phyloP scores from a whole-genome alignment of 2,113 vertebrate genomes.

The Galbula dea region DNA sequence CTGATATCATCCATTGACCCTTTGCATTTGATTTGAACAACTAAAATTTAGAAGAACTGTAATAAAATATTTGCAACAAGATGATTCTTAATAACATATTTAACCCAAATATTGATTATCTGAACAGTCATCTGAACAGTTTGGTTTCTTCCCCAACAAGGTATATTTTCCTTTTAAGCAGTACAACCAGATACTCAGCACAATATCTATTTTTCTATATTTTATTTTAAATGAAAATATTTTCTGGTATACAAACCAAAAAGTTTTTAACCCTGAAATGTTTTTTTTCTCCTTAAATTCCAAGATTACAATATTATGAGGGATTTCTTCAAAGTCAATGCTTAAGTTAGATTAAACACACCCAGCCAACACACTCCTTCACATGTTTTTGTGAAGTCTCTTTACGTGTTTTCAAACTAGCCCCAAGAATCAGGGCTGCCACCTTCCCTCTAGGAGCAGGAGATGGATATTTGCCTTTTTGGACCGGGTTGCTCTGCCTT shows the following conservation, averaged over 20 bases:
- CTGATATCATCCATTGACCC: not conserved
- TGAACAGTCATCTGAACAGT: not conserved
- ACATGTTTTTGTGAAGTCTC: too few species aligned
- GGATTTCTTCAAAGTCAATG: too few species aligned
- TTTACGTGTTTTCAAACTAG: too few species aligned
- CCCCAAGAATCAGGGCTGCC: too few species aligned
- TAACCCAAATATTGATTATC: not conserved
- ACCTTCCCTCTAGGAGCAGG: too few species aligned
- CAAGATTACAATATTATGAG: too few species aligned
- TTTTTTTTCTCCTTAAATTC: not conserved
- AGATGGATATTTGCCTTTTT: too few species aligned
- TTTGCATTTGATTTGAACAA: not conserved
- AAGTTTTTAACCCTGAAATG: not conserved
- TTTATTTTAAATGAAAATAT: not conserved
- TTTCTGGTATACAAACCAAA: not conserved
- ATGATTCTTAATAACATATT: not conserved
- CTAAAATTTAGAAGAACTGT: not conserved
- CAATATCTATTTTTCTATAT: not conserved
- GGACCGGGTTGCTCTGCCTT: too few species aligned
- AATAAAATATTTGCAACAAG: not conserved
- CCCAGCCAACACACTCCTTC: too few species aligned
- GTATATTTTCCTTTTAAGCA: not conserved
- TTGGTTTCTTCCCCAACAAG: not conserved
- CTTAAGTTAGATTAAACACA: too few species aligned
- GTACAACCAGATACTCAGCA: not conserved